Evolutionary conservation across 2,113 vertebrate species (phyloP).

Genomic region (Ceyx melanurus): DNA sequence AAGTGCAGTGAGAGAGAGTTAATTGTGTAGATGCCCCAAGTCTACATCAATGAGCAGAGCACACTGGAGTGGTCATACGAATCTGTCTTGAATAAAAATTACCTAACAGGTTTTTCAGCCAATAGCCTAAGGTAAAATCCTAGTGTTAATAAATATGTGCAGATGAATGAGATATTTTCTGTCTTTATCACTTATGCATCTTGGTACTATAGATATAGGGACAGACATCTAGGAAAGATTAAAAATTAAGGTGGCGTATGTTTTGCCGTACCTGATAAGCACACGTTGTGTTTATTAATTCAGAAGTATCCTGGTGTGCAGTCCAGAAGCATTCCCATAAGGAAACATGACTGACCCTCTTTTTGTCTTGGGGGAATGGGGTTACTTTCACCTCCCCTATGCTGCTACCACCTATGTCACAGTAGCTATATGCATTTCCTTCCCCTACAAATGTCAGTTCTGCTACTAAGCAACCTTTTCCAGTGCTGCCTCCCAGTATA

Average conservation of each 20-base stretch:
- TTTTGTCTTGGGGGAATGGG: not conserved
- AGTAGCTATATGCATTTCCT: not conserved
- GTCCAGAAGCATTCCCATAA: not conserved
- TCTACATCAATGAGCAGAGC: constrained; percentile 49
- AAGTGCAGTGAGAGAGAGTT: constrained; percentile 76
- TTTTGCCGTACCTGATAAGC: constrained; percentile 16
- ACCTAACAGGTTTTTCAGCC: constrained; percentile 63
- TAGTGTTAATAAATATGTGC: constrained; percentile 69
- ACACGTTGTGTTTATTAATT: not conserved
- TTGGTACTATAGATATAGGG: constrained; percentile 35
- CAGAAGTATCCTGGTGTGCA: not conserved
- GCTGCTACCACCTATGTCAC: not conserved
- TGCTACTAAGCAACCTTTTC: not conserved
- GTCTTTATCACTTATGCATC: constrained; percentile 53
- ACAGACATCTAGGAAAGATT: constrained; percentile 34
- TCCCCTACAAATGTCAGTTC: not conserved
- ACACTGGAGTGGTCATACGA: constrained; percentile 66
- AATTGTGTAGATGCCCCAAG: constrained; percentile 73
- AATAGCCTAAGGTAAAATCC: constrained; percentile 75
- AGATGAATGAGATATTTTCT: constrained; percentile 67
- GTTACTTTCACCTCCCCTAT: not conserved
- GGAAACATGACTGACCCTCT: not conserved
- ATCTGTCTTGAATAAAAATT: constrained; percentile 72
- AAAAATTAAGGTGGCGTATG: constrained; percentile 18
- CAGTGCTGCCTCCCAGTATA: not conserved